Base-by-base conservation (phyloP, 1,140 invertebrate species). In the Drosophila sp. region DNA sequence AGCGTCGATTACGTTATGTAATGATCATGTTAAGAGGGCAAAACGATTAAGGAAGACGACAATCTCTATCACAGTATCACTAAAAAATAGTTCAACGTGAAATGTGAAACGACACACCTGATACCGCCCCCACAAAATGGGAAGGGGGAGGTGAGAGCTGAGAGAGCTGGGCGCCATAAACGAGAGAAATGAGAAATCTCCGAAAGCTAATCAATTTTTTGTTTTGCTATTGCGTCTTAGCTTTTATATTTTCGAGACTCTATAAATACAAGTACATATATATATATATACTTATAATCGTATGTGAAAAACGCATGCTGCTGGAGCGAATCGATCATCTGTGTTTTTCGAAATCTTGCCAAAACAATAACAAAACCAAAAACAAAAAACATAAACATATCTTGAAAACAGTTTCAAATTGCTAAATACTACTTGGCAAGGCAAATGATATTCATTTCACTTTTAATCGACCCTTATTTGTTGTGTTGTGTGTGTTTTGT, bases 1-100 rank as follows among this genome's bases (percentile, higher is more conserved):
- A 54, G 66, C 61, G 72, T 64, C 66, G 17, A 47, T 83, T 84
- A 76, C 73, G 81, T 62, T 85, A 83, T 27, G 17, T 55, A 33
- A 32, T 40, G 55, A 41, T 70, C 30, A 50, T 50, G 44, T 50
- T 50, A 50, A 27, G 44, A 27, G 44, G 44, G 44, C 44, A 50
- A 50, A 50, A 27, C 44, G 44, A 50, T 50, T 50, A 50, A 50
- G 44, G 25, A 50, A 50, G 23, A 50, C 44, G 23, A 38, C 35
- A 38, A 35, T 8, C 7, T 6, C 33, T 76, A 76, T 76, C 73
- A 17, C 17, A 76, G 72, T 47, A 5, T n/a, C 23, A 47, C 4
- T 44, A 44, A 6, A 17, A 17, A 44, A 44, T 60, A 38, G 11
- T 50, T 75, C 57, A 75, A 60, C 71, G 56, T 54, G 56, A 32